Evolutionary conservation across 2,888 invertebrate species (phyloP).

Genomic region (Endomychus coccineus): DNA sequence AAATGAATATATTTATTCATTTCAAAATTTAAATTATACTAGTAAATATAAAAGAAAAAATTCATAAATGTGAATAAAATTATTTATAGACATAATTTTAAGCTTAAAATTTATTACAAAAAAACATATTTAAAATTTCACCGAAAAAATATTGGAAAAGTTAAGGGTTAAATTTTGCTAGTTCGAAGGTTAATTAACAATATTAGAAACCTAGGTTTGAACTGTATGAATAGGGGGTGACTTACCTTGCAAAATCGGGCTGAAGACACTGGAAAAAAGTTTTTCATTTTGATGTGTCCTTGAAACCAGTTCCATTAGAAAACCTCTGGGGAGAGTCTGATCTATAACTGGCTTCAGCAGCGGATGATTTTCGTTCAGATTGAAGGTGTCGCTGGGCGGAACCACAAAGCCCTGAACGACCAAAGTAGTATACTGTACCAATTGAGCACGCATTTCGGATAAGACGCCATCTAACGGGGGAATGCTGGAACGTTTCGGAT

Average conservation of each 20-base stretch:
- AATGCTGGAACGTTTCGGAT: slow-evolving; percentile 68
- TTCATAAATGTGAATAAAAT: too few species aligned
- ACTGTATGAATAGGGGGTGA: too few species aligned
- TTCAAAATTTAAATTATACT: too few species aligned
- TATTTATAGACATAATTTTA: too few species aligned
- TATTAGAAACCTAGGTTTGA: too few species aligned
- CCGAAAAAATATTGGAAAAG: too few species aligned
- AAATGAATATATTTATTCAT: too few species aligned
- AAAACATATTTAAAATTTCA: too few species aligned
- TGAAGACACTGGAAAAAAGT: slow-evolving; percentile 54
- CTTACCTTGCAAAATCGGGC: slow-evolving; percentile 37
- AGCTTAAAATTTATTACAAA: too few species aligned
- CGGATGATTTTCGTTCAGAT: slow-evolving; percentile 52
- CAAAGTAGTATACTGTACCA: slow-evolving; percentile 51
- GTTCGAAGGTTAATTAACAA: too few species aligned
- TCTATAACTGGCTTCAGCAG: slow-evolving; percentile 61
- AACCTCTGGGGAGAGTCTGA: slow-evolving; percentile 66
- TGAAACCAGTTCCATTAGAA: slow-evolving; percentile 53
- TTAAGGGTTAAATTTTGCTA: too few species aligned
- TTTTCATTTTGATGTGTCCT: slow-evolving; percentile 50
- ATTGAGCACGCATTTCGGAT: slow-evolving; percentile 48
- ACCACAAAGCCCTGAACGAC: slow-evolving; percentile 39
- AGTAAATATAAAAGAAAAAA: too few species aligned
- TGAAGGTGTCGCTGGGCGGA: slow-evolving; percentile 43
- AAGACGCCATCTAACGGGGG: slow-evolving; percentile 66